Percentiles rank a stretch among this genome's conserved stretches.
Evolutionary conservation across 1,140 invertebrate genomes (phyloP).

Genomic region (Pachyrhynchus sulphureomaculatus): DNA sequence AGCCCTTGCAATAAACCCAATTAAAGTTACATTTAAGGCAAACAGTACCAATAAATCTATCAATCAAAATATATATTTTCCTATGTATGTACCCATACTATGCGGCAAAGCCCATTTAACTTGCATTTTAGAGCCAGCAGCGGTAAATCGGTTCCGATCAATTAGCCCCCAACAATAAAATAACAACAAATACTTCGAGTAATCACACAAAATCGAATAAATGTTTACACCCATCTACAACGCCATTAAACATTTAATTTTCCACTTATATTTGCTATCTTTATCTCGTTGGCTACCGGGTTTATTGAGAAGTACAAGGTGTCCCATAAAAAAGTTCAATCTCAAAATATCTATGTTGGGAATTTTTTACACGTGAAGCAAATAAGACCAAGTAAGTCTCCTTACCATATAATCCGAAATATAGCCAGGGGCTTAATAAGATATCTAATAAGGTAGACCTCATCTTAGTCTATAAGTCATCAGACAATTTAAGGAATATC

Average conservation of each 20-base stretch:
- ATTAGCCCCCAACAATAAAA: slow-evolving; percentile 22
- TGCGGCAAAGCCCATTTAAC: not conserved
- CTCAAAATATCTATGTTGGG: too few relatives aligned
- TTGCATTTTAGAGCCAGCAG: slow-evolving; percentile 21
- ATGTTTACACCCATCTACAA: slow-evolving; percentile 21
- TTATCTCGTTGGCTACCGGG: not conserved
- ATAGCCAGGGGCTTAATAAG: too few relatives aligned
- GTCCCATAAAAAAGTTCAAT: too few relatives aligned
- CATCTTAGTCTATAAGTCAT: too few relatives aligned
- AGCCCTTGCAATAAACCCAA: too few relatives aligned
- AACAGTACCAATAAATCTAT: slow-evolving; percentile 11
- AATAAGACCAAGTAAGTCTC: too few relatives aligned
- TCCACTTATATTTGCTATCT: slow-evolving; percentile 4
- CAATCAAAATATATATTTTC: not conserved
- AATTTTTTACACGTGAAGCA: too few relatives aligned
- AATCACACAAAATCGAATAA: slow-evolving; percentile 24
- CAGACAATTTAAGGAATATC: too few relatives aligned
- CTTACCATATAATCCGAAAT: too few relatives aligned
- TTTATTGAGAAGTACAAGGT: not conserved
- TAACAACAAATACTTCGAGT: slow-evolving; percentile 17
- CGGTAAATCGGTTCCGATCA: slow-evolving; percentile 22
- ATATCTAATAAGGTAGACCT: too few relatives aligned
- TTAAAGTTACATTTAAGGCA: too few relatives aligned
- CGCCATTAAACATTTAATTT: slow-evolving; percentile 19
- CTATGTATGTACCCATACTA: slow-evolving; percentile 14